Evolutionary conservation across 2,888 invertebrate species (phyloP), one percentile per base, ranked within the genome.

Genomic region (Chymomyza amoena): DNA sequence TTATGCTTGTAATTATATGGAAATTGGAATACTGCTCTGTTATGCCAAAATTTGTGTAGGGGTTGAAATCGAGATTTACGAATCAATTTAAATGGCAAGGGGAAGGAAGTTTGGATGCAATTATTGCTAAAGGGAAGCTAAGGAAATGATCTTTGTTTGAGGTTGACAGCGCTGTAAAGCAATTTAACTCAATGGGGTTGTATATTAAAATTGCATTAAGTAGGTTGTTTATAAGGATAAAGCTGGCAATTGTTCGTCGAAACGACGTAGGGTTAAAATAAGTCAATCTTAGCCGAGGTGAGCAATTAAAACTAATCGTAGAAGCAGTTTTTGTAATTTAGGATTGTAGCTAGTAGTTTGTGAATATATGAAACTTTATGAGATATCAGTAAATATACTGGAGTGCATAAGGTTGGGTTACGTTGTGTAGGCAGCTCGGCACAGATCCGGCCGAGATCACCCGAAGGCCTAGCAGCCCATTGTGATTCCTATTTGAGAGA

Each of bases 1-100:
- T 64, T 69, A 57, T 54, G 28, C n/a, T 60, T 6, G 70, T 75
- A 80, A 83, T 81, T 79, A 76, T 73, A 61, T 64, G 72, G 73
- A 81, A 80, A 77, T 68, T 66, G 51, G 15, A 25, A 67, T 36
- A 25, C 36, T 65, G 62, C 66, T 69, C 72, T 76, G 62, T 61
- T 61, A 59, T 73, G 66, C 65, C 10, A 80, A 75, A 75, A 59
- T 5, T 50, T 65, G 20, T 36, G 36, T 28, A n/a, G 51, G 69
- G 68, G 72, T 59, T 66, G 68, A 66, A 70, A 3, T 18, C 5
- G 5, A 16, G 20, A 20, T 64, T 81, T 56, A 69, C 54, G 18
- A 61, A 67, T 66, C 64, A 76, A 64, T 68, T 64, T 64, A 51
- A 54, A 59, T 39, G 6, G 50, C 36, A n/a, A n/a, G 56, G 69